These are phyloP conservation scores for Urocitellus parryii DNA, from an alignment of 2,113 vertebrate genomes.

Conservation along the genomic window DNA sequence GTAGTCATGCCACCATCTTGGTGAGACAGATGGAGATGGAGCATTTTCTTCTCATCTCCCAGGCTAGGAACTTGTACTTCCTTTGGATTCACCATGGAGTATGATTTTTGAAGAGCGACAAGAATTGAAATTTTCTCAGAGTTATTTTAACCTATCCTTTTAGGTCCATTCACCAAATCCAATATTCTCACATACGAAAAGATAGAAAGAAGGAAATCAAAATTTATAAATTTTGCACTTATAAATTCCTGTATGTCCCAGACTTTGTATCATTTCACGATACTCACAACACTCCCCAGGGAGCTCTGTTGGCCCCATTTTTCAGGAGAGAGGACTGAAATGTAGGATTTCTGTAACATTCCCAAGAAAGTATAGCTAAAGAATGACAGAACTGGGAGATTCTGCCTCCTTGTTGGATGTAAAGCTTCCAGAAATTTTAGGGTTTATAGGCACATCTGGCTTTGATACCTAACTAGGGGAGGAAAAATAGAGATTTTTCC, in stretches of 20 bases:
- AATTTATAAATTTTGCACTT: too few species aligned
- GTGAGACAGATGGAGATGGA: not conserved
- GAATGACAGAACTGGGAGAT: not conserved
- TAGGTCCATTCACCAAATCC: not conserved
- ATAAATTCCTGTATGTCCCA: not conserved
- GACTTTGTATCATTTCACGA: not conserved
- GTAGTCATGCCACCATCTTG: not conserved
- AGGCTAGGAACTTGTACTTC: not conserved
- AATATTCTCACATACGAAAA: constrained; percentile 4
- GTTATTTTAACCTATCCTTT: constrained; percentile 27
- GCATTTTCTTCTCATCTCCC: not conserved
- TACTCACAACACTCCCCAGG: not conserved
- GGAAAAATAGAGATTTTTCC: not conserved
- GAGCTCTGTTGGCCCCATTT: not conserved
- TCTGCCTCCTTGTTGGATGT: not conserved
- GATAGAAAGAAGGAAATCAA: not conserved
- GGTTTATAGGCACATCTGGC: not conserved
- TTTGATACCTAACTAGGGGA: not conserved
- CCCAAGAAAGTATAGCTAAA: not conserved
- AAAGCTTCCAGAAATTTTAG: constrained; percentile 43
- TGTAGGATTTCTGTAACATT: not conserved
- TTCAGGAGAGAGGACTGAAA: not conserved
- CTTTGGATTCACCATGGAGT: not conserved
- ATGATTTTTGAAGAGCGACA: constrained; percentile 38
- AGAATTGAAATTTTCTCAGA: constrained; percentile 33